Conservation (phyloP, 2,113 vertebrate species). For the Donacobius atricapilla region DNA sequence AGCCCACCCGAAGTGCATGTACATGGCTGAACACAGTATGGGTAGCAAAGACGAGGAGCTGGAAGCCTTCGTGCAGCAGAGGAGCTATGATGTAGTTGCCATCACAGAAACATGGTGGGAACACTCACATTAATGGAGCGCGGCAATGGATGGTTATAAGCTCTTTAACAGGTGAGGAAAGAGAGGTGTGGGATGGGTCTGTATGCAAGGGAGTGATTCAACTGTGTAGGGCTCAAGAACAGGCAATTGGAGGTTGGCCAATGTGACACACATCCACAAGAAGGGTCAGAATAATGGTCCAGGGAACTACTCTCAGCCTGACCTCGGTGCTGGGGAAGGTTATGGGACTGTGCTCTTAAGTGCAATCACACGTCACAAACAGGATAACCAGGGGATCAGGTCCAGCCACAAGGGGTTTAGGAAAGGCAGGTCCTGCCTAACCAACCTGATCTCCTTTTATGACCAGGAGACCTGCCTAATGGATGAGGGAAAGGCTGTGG, state of each 20-base stretch:
- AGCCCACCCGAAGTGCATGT: background rate
- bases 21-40: background rate
- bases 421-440: background rate
- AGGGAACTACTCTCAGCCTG: background rate
- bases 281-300: background rate
- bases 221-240: background rate
- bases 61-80: background rate
- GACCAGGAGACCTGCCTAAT: background rate
- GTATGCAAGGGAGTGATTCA: background rate
- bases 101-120: background rate
- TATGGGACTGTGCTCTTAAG: background rate
- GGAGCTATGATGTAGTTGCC: background rate
- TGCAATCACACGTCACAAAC: background rate
- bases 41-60: background rate
- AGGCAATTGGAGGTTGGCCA: background rate
- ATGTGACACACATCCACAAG: background rate
- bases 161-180: background rate
- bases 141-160: background rate
- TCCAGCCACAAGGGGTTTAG: background rate
- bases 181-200: background rate
- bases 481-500: background rate
- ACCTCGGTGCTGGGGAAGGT: accelerated
- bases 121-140: background rate
- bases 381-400: background rate
- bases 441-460: background rate